phyloP scores from a whole-genome alignment of 1,140 invertebrate species.

The Brachionus koreanus region DNA sequence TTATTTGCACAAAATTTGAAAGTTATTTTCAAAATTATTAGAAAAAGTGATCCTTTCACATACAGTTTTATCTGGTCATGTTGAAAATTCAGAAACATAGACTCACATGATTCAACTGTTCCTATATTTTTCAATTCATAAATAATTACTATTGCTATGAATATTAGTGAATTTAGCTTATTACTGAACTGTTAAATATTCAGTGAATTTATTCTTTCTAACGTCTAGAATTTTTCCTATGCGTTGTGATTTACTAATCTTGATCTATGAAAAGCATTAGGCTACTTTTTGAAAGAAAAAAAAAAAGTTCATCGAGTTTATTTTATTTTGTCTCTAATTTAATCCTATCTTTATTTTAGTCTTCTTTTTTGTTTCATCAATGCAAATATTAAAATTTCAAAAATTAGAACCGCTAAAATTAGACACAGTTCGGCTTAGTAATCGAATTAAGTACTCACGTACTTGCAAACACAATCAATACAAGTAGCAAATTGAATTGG shows the following conservation, averaged over 20 bases:
- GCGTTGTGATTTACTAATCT: neutral
- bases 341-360: neutral
- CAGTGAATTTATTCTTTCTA: too few relatives aligned
- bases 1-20: too few relatives aligned
- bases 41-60: too few relatives aligned
- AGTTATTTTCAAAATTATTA: too few relatives aligned
- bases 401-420: neutral
- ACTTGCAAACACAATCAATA: neutral
- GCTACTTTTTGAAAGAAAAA: neutral
- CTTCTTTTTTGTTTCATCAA: neutral
- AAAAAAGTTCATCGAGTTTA: neutral
- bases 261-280: neutral
- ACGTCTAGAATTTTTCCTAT: neutral
- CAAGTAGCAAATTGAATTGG: neutral
- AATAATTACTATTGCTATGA: too few relatives aligned
- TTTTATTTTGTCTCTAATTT: neutral
- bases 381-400: conserved; percentile 3
- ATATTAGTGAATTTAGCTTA: too few relatives aligned
- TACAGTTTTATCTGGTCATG: too few relatives aligned
- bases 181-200: too few relatives aligned
- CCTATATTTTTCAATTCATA: too few relatives aligned
- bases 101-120: too few relatives aligned
- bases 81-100: too few relatives aligned
- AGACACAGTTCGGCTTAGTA: neutral
- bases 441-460: neutral